Conservation (phyloP, 2,113 vertebrate species). For the Stegostoma tigrinum region DNA sequence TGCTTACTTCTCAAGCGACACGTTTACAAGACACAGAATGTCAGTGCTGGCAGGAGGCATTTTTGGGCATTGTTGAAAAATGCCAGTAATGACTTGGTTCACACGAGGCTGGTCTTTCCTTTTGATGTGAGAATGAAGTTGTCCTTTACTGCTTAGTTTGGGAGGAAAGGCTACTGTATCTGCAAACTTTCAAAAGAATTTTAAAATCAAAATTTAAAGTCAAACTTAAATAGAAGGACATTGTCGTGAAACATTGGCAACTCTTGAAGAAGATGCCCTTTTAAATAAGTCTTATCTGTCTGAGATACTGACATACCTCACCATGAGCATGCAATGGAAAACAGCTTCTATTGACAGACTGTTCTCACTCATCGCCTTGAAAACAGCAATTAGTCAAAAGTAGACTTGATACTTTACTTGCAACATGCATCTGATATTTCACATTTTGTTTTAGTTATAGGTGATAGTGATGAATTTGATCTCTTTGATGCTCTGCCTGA, state of each 20-base stretch:
- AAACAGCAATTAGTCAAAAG: neutral
- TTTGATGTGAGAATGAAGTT: neutral
- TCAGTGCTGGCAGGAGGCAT: neutral
- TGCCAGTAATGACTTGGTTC: neutral
- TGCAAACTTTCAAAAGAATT: neutral
- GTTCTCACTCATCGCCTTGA: neutral
- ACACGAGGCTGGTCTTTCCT: neutral
- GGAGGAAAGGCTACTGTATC: neutral
- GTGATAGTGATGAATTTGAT: slow-evolving; percentile 38
- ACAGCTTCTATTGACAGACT: neutral
- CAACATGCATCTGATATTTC: neutral
- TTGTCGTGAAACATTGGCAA: neutral
- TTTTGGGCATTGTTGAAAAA: neutral
- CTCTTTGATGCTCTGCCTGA: slow-evolving; percentile 48
- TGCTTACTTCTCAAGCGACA: neutral
- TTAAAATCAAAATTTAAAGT: neutral
- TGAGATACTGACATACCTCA: neutral
- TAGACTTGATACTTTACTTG: neutral
- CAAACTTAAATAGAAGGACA: too few species aligned
- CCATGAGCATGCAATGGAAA: neutral
- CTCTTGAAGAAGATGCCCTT: neutral
- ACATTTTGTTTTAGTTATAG: slow-evolving; percentile 37
- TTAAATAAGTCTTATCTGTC: neutral
- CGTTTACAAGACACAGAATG: neutral
- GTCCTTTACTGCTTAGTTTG: neutral